Evolutionary conservation across 2,113 vertebrate genomes (phyloP).

Genomic region (Neodon shergylaensis): DNA sequence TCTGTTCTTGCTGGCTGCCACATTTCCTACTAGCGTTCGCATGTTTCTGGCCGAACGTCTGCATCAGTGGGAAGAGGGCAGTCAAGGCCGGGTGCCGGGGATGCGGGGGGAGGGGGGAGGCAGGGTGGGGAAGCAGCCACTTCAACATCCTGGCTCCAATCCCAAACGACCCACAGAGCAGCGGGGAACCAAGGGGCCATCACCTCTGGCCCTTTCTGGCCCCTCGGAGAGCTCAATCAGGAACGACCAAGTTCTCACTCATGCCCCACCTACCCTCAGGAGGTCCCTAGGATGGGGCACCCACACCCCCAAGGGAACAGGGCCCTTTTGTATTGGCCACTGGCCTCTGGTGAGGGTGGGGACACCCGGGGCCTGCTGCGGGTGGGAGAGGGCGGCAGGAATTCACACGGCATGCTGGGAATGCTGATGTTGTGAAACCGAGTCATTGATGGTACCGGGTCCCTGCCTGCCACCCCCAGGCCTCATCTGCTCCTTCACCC

Average conservation of each 20-base stretch:
- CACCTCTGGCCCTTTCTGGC: neutral
- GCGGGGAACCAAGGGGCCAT: neutral
- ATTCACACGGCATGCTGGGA: conserved; percentile 79
- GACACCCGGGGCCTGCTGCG: conserved; percentile 63
- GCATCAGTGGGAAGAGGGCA: conserved; percentile 36
- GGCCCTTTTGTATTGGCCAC: conserved; percentile 71
- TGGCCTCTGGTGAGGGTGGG: conserved; percentile 57
- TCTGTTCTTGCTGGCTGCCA: neutral
- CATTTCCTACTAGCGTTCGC: neutral
- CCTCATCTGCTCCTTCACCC: conserved; percentile 56
- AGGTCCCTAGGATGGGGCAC: conserved; percentile 39
- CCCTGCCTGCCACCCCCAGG: conserved; percentile 72
- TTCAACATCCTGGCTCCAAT: conserved; percentile 44
- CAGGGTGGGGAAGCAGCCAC: neutral
- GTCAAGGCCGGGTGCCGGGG: neutral
- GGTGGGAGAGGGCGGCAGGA: conserved; percentile 80
- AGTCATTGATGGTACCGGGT: conserved; percentile 75
- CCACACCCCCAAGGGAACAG: conserved; percentile 66
- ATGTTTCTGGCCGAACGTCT: neutral
- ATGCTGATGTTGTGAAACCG: conserved; percentile 77
- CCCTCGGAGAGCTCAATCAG: neutral
- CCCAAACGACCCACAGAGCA: conserved; percentile 27
- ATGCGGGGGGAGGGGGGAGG: no score
- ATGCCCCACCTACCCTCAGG: conserved; percentile 46
- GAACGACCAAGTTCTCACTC: neutral